These are phyloP conservation scores for Pelmatolapia mariae DNA, from an alignment of 2,113 vertebrate species.

Conservation along the genomic window DNA sequence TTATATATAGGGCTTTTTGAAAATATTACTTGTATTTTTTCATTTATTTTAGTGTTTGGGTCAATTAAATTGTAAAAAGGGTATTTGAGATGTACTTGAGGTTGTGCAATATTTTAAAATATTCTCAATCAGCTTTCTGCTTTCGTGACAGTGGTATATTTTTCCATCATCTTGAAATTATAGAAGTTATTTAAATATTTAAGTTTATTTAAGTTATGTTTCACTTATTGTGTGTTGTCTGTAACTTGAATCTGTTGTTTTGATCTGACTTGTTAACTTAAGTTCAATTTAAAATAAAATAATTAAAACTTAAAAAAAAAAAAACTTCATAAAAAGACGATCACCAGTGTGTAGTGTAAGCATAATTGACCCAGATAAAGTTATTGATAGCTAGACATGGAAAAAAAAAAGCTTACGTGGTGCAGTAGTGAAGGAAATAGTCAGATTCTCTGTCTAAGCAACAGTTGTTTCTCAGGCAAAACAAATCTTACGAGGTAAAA, in stretches of 20 bases:
- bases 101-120: neutral
- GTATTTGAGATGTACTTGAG: neutral
- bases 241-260: neutral
- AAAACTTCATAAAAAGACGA: neutral
- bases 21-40: neutral
- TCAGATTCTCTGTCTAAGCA: neutral
- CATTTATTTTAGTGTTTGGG: neutral
- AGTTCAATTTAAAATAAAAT: neutral
- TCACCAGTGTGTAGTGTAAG: neutral
- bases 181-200: neutral
- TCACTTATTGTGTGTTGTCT: neutral
- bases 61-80: neutral
- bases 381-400: neutral
- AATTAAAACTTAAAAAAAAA: accelerated
- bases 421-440: neutral
- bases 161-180: neutral
- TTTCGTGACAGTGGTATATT: neutral
- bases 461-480: neutral
- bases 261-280: neutral
- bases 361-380: neutral
- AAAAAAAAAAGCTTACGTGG: accelerated
- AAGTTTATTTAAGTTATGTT: neutral
- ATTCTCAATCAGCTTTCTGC: neutral
- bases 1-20: neutral
- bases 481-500: neutral